Percentiles rank a stretch among this genome's conserved stretches.
Conservation (phyloP, 2,888 invertebrate species). For the Calliphora vomitoria region DNA sequence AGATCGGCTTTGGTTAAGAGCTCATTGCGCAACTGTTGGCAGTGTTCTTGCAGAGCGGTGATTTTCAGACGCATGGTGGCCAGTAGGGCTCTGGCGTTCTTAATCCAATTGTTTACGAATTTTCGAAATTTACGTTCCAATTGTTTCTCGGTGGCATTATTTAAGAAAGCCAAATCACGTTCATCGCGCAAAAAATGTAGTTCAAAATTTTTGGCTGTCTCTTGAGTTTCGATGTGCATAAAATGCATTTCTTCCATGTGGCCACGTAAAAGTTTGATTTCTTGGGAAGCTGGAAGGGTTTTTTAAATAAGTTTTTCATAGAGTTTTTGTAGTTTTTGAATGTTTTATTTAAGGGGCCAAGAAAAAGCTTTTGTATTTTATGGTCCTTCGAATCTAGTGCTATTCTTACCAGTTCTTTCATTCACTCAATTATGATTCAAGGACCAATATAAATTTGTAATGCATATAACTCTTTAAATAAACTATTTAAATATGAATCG, state of each 20-base stretch:
- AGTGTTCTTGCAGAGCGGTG: conserved; percentile 84
- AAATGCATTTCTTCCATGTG: conserved; percentile 85
- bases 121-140: conserved; percentile 82
- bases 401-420: too few relatives aligned
- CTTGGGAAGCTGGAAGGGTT: conserved; percentile 76
- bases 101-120: conserved; percentile 86
- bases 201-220: conserved; percentile 85
- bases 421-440: too few relatives aligned
- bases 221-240: conserved; percentile 84
- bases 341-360: not conserved
- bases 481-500: not conserved
- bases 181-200: conserved; percentile 80
- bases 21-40: conserved; percentile 83
- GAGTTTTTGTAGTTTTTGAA: not conserved
- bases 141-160: conserved; percentile 80
- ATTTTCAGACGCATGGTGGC: conserved; percentile 86
- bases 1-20: conserved; percentile 85
- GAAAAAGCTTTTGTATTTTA: too few relatives aligned
- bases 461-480: too few relatives aligned
- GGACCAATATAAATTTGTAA: too few relatives aligned
- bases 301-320: not conserved
- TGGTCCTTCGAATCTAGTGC: not conserved
- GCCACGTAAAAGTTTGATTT: conserved; percentile 82
- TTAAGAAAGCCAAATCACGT: conserved; percentile 78
- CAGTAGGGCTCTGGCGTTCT: conserved; percentile 84